Conservation (phyloP, 2,888 invertebrate species). For the Colletes collaris region DNA sequence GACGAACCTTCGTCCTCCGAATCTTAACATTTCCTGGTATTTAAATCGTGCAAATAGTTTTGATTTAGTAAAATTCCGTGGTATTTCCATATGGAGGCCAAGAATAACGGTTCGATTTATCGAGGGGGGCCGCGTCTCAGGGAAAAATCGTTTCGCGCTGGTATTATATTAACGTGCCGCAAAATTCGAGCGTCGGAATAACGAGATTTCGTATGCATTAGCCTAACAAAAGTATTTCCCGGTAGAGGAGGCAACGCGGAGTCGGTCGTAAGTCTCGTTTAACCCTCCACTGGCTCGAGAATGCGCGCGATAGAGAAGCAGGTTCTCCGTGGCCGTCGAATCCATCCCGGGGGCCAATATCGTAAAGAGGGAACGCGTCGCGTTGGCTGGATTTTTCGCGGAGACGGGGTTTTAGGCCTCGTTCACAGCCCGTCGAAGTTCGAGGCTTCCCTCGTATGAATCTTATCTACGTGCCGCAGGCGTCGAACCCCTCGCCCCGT, state of each 20-base stretch:
- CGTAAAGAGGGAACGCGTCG: constrained; percentile 49
- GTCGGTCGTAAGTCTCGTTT: constrained; percentile 49
- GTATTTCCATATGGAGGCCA: no score
- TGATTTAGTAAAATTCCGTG: no score
- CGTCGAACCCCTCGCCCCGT: constrained; percentile 30
- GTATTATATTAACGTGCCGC: no score
- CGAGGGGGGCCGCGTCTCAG: no score
- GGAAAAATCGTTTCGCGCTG: no score
- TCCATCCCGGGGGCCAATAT: constrained; percentile 50
- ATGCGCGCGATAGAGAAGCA: constrained; percentile 27
- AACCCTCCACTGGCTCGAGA: constrained; percentile 53
- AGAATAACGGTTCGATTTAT: no score
- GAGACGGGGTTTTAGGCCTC: constrained; percentile 60
- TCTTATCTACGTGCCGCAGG: constrained; percentile 73
- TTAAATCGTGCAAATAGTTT: no score
- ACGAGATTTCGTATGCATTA: neutral
- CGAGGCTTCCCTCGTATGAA: constrained; percentile 64
- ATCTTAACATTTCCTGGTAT: no score
- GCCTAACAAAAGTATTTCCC: constrained; percentile 1
- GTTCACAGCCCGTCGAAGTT: constrained; percentile 64
- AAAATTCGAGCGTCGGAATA: no score
- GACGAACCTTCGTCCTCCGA: no score
- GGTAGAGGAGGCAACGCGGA: constrained; percentile 5
- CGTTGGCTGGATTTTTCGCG: constrained; percentile 56
- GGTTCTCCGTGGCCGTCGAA: constrained; percentile 37